Percentiles rank a stretch among this genome's conserved stretches.
Conservation (phyloP, 2,797 vertebrate species). For the Rhinophrynus dorsalis region DNA sequence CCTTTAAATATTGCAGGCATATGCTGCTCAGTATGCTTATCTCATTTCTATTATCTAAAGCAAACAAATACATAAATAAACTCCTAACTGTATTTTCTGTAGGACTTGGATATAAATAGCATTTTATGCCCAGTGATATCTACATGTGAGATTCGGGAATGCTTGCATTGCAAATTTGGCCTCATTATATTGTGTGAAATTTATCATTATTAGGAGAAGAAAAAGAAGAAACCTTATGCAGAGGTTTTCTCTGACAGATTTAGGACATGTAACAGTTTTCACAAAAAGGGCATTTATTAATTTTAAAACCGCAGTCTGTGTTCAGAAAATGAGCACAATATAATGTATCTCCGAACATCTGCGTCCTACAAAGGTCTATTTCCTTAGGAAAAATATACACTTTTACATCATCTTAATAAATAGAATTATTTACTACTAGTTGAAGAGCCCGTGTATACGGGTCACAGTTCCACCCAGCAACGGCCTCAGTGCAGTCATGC, state of each 20-base stretch:
- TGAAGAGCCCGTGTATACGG: too few species aligned
- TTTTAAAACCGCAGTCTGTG: constrained; percentile 40
- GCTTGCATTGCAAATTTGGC: constrained; percentile 46
- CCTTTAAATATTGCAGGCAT: too few species aligned
- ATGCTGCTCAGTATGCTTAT: constrained; percentile 3
- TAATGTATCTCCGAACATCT: constrained; percentile 3
- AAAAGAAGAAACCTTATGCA: constrained; percentile 35
- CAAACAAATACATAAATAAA: constrained; percentile 17
- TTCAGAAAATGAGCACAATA: constrained; percentile 16
- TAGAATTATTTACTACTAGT: neutral
- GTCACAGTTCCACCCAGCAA: too few species aligned
- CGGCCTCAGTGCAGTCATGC: too few species aligned
- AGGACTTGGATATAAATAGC: constrained; percentile 39
- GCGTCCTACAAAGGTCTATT: neutral
- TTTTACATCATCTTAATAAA: constrained; percentile 3
- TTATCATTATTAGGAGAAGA: constrained; percentile 45
- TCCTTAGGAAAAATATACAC: neutral
- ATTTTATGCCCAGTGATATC: constrained; percentile 36
- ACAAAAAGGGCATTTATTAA: constrained; percentile 49
- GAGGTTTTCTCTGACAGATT: constrained; percentile 47
- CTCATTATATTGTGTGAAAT: constrained; percentile 50
- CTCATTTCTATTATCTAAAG: constrained; percentile 21
- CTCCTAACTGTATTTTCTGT: constrained; percentile 1
- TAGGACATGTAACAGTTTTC: constrained; percentile 49
- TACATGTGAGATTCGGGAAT: constrained; percentile 25